A percentile compares a stretch with the other conserved stretches of the same genome.
Evolutionary conservation across 2,113 vertebrate species (phyloP).

Genomic region (Indicator indicator): DNA sequence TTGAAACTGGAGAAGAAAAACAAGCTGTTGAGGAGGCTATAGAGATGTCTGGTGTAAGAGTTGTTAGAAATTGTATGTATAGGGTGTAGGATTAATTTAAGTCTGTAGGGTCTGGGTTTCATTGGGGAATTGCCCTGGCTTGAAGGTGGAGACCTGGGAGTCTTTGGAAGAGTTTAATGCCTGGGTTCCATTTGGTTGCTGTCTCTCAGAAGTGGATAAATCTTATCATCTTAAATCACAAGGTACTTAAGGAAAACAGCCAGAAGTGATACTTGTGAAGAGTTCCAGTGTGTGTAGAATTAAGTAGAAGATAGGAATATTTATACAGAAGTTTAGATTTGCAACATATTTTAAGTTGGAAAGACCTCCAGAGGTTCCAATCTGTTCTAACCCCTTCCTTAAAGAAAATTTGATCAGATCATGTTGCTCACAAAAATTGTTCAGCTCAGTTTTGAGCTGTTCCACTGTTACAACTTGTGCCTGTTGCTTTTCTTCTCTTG

Average conservation of each 20-base stretch:
- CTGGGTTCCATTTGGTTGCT: neutral
- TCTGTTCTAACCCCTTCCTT: neutral
- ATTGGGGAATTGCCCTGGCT: neutral
- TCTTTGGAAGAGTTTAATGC: neutral
- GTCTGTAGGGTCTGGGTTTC: neutral
- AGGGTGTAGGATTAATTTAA: neutral
- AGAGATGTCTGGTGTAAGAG: neutral
- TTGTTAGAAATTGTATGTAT: neutral
- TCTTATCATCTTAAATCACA: neutral
- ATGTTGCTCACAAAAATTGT: neutral
- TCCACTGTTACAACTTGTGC: neutral
- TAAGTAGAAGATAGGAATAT: neutral
- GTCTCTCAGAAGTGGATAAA: neutral
- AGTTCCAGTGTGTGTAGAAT: neutral
- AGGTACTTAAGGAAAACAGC: neutral
- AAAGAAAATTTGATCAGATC: neutral
- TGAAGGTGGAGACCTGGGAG: neutral
- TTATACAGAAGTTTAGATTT: neutral
- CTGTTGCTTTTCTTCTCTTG: neutral
- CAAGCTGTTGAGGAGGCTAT: neutral
- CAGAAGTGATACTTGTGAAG: neutral
- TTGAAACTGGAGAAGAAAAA: conserved; percentile 18
- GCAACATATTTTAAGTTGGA: neutral
- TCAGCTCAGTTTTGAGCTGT: neutral
- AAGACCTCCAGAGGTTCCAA: neutral